Base-by-base conservation (phyloP, 92 coral and sea anemone species). In the Blastomussa wellsi region DNA sequence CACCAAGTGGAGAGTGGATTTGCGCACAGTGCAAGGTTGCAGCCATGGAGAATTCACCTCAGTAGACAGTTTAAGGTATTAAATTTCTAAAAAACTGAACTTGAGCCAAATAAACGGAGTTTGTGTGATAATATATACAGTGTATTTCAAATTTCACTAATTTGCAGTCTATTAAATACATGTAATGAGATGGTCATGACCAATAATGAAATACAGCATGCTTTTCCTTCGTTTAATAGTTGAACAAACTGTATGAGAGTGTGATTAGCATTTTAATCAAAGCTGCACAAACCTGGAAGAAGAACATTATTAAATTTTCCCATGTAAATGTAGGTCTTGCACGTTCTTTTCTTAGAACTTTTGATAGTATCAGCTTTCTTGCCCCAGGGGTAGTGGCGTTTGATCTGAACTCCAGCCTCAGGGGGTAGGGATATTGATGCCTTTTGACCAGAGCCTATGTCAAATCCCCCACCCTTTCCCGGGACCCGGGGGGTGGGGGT, bases 361-460 rank as follows among this genome's bases (percentile, higher is more conserved):
- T 35, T 4, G 17, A 71, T 35, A 71, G 32, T 32, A 10, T 41
- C 48, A 71, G 7, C 49, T 35, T 71, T 71, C 15, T 65, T 62
- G 35, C 75, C 60, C 13, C 44, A 44, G 77, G 80, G 79, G 76
- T 73, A 73, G 82, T 76, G 81, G 82, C 26, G 37, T 84, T 76
- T 57, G 76, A 53, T 57, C 62, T 53, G 53, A 74, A 66, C 26
- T 83, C 36, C 36, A 12, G 57, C 59, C 75, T 51, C 64, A 81
- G 59, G 37, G 80, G 69, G 87, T 83, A 72, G 80, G 70, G 80
- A 72, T 39, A 48, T 74, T 72, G 80, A 83, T 72, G 79, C 48
- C 70, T 83, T 77, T 76, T 64, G 78, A 44, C 71, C 32, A 38
- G 88, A 70, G 77, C 28, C 67, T 16, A 41, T 67, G 66, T 47